Base-by-base conservation (phyloP, 2,113 vertebrate genomes). In the Malurus cyaneus region DNA sequence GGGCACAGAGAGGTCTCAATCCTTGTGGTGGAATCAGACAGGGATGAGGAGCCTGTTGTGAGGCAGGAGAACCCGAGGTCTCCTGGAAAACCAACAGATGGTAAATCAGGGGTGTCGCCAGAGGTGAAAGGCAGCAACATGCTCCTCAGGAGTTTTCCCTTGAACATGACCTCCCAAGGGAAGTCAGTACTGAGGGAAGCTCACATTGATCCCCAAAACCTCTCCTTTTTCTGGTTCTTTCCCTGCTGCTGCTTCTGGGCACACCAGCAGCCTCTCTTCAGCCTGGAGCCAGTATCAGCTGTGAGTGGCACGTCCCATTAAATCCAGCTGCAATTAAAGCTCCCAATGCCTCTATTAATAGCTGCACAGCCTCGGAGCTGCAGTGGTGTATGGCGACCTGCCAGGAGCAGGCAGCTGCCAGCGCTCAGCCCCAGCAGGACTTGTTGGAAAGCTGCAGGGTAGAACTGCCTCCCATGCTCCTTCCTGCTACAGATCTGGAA, bases 401-500 rank as follows among this genome's bases (percentile, higher is more conserved):
- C 96, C 94, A 97, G 93, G 14, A 78, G 61, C 80, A 36, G 61
- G 32, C 81, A 77, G 92, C 93, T 95, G 96, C 86, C 88, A 67
- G 86, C 3, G 0, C 71, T 86, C 71, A 66, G 88, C 88, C 78
- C 59, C 19, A 1, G 86, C 80, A 89, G 89, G 42, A 44, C 52
- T 65, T 70, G 42, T 28, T 89, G 87, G 91, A 85, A 79, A 92
- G 49, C 57, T 80, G 72, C 73, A 42, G 29, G 71, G 12, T 29
- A 39, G 85, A 92, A 52, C 23, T 12, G 66, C 36, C 39, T 70
- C 47, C 0, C 0, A 1, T 2, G 9, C 36, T 71, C 36, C 44
- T n/a, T 71, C 36, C 44, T 8, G 1, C 46, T 70, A 5, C 50
- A 70, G 25, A 4, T 34, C 44, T 67, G 69, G 74, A 41, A 61